Conservation (phyloP, 1,140 invertebrate genomes). For the Macrosteles quadrilineatus region DNA sequence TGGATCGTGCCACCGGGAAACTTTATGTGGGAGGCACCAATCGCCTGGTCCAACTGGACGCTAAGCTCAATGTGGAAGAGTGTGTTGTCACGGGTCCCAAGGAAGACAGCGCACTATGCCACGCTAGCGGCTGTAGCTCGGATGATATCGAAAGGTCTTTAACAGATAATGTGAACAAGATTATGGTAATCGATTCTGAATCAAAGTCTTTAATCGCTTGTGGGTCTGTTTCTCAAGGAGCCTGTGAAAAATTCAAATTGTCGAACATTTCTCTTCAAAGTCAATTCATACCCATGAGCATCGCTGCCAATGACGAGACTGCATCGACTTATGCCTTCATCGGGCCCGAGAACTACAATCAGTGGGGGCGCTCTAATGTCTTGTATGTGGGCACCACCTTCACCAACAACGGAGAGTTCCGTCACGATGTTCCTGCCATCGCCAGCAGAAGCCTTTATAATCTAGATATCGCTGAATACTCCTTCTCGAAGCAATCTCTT, state of each 20-base stretch:
- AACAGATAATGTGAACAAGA: constrained; percentile 89
- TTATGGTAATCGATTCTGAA: constrained; percentile 83
- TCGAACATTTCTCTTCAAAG: constrained; percentile 75
- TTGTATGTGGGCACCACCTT: constrained; percentile 95
- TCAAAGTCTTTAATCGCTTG: constrained; percentile 81
- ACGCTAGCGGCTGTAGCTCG: constrained; percentile 75
- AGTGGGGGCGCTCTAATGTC: constrained; percentile 75
- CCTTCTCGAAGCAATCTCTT: constrained; percentile 83
- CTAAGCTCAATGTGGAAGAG: constrained; percentile 52
- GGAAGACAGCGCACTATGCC: constrained; percentile 83
- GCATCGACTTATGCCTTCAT: constrained; percentile 94
- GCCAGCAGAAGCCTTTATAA: constrained; percentile 80
- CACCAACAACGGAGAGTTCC: constrained; percentile 87
- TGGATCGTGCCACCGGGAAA: constrained; percentile 54
- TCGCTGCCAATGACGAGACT: constrained; percentile 88
- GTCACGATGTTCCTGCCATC: constrained; percentile 93
- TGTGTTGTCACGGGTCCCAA: constrained; percentile 63
- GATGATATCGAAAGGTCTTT: constrained; percentile 62
- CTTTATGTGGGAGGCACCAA: constrained; percentile 64
- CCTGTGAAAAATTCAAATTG: constrained; percentile 83
- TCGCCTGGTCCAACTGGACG: constrained; percentile 57
- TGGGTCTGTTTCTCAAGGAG: constrained; percentile 83
- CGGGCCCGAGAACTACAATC: constrained; percentile 80
- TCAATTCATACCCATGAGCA: constrained; percentile 73
- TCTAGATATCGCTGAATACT: constrained; percentile 76